A percentile compares a stretch with the other conserved stretches of the same genome.
phyloP scores from a whole-genome alignment of 2,888 invertebrate genomes.

The Epinotia ramella region DNA sequence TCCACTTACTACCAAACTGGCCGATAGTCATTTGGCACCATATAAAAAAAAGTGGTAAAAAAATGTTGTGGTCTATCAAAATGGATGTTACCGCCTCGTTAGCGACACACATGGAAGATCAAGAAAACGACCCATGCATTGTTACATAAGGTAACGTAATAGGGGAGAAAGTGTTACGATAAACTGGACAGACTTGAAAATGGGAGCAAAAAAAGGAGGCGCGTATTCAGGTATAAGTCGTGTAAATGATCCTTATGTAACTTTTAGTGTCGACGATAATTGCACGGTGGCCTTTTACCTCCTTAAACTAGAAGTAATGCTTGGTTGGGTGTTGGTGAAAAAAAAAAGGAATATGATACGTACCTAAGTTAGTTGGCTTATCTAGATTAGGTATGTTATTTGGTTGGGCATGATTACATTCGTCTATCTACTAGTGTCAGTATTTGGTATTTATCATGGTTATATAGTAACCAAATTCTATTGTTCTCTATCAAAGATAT shows the following conservation, averaged over 20 bases:
- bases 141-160: slow-evolving; percentile 40
- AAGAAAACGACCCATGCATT: slow-evolving; percentile 39
- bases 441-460: no score
- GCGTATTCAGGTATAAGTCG: slow-evolving; percentile 27
- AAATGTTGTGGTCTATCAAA: background rate
- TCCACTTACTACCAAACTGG: no score
- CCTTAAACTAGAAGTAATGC: background rate
- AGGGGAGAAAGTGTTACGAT: slow-evolving; percentile 45
- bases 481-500: no score
- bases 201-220: slow-evolving; percentile 37
- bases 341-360: background rate
- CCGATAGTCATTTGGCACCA: background rate
- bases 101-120: slow-evolving; percentile 37
- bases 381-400: no score
- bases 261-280: background rate
- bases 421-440: no score
- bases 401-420: no score
- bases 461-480: no score
- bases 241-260: slow-evolving; percentile 29
- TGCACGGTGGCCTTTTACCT: background rate
- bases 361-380: no score
- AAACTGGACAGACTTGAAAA: slow-evolving; percentile 42
- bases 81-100: slow-evolving; percentile 31
- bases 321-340: background rate
- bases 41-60: background rate